These are phyloP conservation scores for Stenodera caucasica DNA, from an alignment of 2,888 invertebrate species.

Conservation along the genomic window DNA sequence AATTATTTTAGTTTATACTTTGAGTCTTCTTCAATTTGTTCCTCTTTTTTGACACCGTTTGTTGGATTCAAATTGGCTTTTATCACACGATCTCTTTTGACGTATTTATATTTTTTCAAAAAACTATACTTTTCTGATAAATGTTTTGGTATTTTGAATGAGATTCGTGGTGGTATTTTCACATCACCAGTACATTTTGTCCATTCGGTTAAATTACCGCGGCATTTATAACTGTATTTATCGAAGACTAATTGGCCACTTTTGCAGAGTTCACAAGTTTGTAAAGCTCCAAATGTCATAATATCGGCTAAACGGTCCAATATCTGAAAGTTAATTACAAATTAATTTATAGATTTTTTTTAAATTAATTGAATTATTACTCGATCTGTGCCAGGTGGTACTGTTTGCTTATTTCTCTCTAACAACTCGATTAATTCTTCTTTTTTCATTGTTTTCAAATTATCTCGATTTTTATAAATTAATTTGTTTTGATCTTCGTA, in stretches of 20 bases:
- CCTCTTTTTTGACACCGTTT: conserved; percentile 57
- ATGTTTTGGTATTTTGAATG: conserved; percentile 69
- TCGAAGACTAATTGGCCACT: conserved; percentile 70
- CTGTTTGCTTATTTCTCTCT: conserved; percentile 70
- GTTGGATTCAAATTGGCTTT: conserved; percentile 59
- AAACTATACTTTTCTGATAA: conserved; percentile 61
- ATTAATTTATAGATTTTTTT: background rate
- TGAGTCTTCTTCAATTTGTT: conserved; percentile 41
- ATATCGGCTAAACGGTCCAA: conserved; percentile 79
- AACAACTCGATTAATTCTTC: conserved; percentile 66
- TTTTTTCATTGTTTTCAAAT: conserved; percentile 63
- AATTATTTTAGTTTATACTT: conserved; percentile 43
- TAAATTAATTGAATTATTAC: conserved; percentile 54
- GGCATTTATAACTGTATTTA: conserved; percentile 80
- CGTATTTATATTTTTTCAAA: conserved; percentile 65
- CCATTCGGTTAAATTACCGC: conserved; percentile 80
- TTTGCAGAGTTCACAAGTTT: conserved; percentile 77
- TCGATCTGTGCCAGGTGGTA: conserved; percentile 67
- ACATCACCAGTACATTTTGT: conserved; percentile 76
- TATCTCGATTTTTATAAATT: conserved; percentile 69
- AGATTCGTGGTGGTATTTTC: conserved; percentile 70
- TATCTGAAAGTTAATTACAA: conserved; percentile 60
- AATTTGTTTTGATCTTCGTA: conserved; percentile 73
- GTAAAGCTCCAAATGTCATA: conserved; percentile 84
- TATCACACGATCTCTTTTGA: conserved; percentile 62